These are phyloP conservation scores for Microctenopoma steveboyesi DNA, from an alignment of 2,797 vertebrate genomes.

Conservation along the genomic window DNA sequence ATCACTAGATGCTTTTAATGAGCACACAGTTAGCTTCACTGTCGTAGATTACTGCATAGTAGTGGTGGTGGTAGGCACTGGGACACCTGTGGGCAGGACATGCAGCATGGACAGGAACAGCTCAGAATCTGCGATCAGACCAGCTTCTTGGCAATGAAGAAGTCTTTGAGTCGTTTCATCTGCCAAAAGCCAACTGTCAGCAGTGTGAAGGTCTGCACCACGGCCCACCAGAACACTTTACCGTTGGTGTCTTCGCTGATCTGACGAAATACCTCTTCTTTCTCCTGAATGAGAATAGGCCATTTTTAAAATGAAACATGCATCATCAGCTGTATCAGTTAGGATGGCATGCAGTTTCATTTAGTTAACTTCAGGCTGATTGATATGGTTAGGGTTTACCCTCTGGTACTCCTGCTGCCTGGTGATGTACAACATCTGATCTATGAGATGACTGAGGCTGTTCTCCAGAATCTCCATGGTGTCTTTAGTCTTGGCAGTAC, in stretches of 20 bases:
- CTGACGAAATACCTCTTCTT: constrained; percentile 90
- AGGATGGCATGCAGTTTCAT: neutral
- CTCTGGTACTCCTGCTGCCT: constrained; percentile 91
- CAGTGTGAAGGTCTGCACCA: constrained; percentile 86
- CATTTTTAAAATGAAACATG: neutral
- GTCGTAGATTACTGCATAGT: neutral
- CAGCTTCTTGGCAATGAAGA: constrained; percentile 93
- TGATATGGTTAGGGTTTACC: constrained; percentile 70
- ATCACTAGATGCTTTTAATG: neutral
- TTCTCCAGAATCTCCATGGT: constrained; percentile 83
- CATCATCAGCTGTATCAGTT: neutral
- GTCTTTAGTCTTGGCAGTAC: constrained; percentile 82
- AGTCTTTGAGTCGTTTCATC: constrained; percentile 91
- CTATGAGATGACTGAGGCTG: constrained; percentile 84
- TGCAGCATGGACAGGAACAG: neutral
- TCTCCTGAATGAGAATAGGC: constrained; percentile 78
- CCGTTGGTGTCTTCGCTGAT: constrained; percentile 90
- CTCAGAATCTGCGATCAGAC: constrained; percentile 77
- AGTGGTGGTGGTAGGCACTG: neutral
- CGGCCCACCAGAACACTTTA: constrained; percentile 92
- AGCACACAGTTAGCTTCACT: neutral
- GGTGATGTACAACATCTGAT: constrained; percentile 87
- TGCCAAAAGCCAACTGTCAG: constrained; percentile 91
- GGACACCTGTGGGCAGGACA: neutral
- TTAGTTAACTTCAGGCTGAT: neutral